Evolutionary conservation across 1,140 invertebrate genomes (phyloP).

Genomic region (Bradysia coprophila): DNA sequence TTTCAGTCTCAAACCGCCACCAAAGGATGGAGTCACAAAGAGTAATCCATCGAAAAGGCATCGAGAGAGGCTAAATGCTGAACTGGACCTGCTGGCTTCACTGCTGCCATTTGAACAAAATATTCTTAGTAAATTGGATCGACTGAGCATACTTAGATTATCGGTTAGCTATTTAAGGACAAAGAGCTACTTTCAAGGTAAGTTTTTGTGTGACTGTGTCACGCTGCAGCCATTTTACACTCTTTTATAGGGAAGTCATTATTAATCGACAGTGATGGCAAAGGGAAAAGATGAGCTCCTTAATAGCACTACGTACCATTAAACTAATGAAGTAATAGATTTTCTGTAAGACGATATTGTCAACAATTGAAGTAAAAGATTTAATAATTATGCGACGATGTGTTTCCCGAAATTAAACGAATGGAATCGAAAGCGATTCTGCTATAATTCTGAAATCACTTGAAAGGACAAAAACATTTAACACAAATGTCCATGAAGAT

Average conservation of each 20-base stretch:
- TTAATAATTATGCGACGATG: too few relatives aligned
- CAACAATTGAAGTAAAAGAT: too few relatives aligned
- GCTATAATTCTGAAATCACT: too few relatives aligned
- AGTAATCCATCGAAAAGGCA: conserved; percentile 97
- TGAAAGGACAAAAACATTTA: too few relatives aligned
- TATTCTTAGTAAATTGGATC: conserved; percentile 93
- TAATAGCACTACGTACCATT: too few relatives aligned
- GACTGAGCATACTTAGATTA: conserved; percentile 89
- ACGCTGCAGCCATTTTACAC: neutral
- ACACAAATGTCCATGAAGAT: too few relatives aligned
- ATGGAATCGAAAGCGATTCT: too few relatives aligned
- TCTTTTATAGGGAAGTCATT: neutral
- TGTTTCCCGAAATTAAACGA: too few relatives aligned
- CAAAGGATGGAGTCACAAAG: conserved; percentile 93
- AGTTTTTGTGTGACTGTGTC: too few relatives aligned
- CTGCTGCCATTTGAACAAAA: conserved; percentile 96
- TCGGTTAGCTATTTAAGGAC: conserved; percentile 96
- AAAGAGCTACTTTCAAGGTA: conserved; percentile 99
- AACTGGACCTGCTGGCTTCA: conserved; percentile 93
- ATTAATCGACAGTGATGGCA: neutral
- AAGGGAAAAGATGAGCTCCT: too few relatives aligned
- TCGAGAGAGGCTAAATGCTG: conserved; percentile 90
- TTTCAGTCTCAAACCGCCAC: conserved; percentile 82
- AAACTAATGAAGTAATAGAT: too few relatives aligned
- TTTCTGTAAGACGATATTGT: too few relatives aligned